These are phyloP conservation scores for Liparis tanakae DNA, from an alignment of 2,797 vertebrate species.

Conservation along the genomic window DNA sequence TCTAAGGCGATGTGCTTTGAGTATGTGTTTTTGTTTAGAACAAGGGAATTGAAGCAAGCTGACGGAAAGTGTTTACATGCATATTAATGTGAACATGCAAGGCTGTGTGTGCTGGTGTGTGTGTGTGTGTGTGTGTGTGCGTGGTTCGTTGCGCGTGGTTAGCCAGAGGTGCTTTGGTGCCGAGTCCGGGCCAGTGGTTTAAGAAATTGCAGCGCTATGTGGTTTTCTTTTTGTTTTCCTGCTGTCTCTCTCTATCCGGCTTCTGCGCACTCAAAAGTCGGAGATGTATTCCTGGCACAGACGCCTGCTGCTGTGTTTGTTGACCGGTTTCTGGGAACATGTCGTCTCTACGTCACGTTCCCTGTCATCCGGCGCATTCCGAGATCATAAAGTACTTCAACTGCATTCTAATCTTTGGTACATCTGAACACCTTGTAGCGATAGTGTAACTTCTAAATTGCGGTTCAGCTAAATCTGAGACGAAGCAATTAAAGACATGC, in stretches of 20 bases:
- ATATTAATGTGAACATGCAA: conserved; percentile 35
- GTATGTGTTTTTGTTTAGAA: conserved; percentile 36
- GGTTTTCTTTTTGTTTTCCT: conserved; percentile 54
- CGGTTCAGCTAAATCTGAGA: not conserved
- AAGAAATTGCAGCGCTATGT: conserved; percentile 30
- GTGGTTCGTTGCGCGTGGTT: conserved; percentile 19
- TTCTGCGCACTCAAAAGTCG: conserved; percentile 40
- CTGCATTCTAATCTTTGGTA: not conserved
- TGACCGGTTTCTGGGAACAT: conserved; percentile 26
- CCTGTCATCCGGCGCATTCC: conserved; percentile 4
- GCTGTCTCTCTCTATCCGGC: conserved; percentile 48
- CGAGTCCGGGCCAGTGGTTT: conserved; percentile 52
- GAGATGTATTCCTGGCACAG: conserved; percentile 44
- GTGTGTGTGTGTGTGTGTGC: conserved; percentile 16
- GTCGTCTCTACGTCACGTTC: conserved; percentile 16
- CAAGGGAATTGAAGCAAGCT: conserved; percentile 30
- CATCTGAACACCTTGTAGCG: not conserved
- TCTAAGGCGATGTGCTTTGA: conserved; percentile 3
- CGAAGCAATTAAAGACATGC: not conserved
- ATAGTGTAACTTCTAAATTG: not conserved
- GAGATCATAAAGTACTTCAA: not conserved
- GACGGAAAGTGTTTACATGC: conserved; percentile 39
- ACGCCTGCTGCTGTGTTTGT: conserved; percentile 16
- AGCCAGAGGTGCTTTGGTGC: conserved; percentile 40
- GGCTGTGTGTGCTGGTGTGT: conserved; percentile 8